Evolutionary conservation across 2,888 invertebrate genomes (phyloP), one percentile per base, ranked within the genome.

Genomic region (Ophioninae sp.): DNA sequence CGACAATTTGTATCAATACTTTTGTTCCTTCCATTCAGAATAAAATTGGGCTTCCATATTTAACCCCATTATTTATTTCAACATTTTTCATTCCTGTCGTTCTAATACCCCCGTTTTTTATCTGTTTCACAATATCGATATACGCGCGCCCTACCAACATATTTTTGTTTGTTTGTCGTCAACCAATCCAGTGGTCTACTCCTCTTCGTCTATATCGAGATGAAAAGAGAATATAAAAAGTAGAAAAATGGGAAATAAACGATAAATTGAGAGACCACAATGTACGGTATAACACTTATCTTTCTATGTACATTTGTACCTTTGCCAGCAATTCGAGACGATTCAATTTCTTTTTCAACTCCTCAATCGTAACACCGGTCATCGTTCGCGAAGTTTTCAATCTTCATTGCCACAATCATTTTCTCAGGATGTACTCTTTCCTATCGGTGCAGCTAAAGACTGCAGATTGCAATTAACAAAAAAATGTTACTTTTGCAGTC

Each of bases 231-330:
- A 63, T 30, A 68, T 41, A 59, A 79, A 68, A 68, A 30, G 74
- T 23, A 72, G 17, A 71, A 68, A 75, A 65, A 76, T 58, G 65
- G 67, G 13, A 58, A 37, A 68, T 65, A 64, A 78, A 78, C 67
- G 67, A 68, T 59, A 64, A 77, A 79, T 73, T 73, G 76, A 86
- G 88, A 88, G 86, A 87, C 86, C 87, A 87, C 86, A 87, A 86
- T 87, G 86, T 91, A 89, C 75, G 81, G 85, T 92, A 91, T 90
- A 92, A 92, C 88, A 88, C 90, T 86, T 89, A 89, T 90, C 88
- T 87, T 90, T 88, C 89, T 92, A 92, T 93, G 92, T 93, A 93
- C 92, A 93, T 92, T 93, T 93, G 92, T 92, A 93, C 92, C 92
- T 91, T 92, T 89, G 90, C 91, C 91, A 92, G 91, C 91, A 87